phyloP scores from a whole-genome alignment of 1,140 invertebrate species.

The Solenopsis invicta region DNA sequence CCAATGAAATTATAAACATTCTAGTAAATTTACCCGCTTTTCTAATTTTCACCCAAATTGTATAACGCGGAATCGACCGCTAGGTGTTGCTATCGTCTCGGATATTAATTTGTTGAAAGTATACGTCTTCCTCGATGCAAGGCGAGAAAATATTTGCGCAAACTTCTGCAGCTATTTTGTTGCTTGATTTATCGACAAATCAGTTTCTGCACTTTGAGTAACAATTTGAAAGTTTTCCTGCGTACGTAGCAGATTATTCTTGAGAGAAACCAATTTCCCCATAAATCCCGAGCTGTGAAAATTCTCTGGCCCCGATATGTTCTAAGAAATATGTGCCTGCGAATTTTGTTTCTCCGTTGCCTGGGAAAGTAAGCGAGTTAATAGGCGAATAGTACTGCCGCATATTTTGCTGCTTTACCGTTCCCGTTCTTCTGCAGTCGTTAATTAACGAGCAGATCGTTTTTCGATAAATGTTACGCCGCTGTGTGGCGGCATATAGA shows the following conservation, averaged over 20 bases:
- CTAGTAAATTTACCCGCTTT: no score
- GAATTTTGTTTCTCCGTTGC: conserved; percentile 48
- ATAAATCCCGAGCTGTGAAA: conserved; percentile 61
- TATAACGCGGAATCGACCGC: no score
- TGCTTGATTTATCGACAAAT: conserved; percentile 65
- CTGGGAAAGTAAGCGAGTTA: conserved; percentile 15
- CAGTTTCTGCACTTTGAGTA: conserved; percentile 54
- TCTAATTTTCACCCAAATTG: no score
- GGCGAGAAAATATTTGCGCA: conserved; percentile 38
- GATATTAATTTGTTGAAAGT: conserved; percentile 63
- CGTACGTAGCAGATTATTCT: conserved; percentile 64
- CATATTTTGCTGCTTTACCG: conserved; percentile 39
- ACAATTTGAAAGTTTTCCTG: conserved; percentile 71
- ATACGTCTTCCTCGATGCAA: conserved; percentile 31
- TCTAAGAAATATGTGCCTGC: conserved; percentile 29
- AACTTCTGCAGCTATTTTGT: conserved; percentile 49
- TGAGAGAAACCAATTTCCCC: conserved; percentile 49
- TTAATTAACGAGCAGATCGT: conserved; percentile 61
- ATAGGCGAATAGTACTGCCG: conserved; percentile 12
- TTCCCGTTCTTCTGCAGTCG: conserved; percentile 36
- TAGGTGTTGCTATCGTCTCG: not conserved
- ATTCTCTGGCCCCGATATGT: conserved; percentile 15
- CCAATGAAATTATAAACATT: no score
- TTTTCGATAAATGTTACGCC: conserved; percentile 60
- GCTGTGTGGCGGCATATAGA: not conserved